Percentiles rank a stretch among this genome's conserved stretches.
Conservation (phyloP, 2,113 vertebrate species). For the Phyllostomus hastatus region DNA sequence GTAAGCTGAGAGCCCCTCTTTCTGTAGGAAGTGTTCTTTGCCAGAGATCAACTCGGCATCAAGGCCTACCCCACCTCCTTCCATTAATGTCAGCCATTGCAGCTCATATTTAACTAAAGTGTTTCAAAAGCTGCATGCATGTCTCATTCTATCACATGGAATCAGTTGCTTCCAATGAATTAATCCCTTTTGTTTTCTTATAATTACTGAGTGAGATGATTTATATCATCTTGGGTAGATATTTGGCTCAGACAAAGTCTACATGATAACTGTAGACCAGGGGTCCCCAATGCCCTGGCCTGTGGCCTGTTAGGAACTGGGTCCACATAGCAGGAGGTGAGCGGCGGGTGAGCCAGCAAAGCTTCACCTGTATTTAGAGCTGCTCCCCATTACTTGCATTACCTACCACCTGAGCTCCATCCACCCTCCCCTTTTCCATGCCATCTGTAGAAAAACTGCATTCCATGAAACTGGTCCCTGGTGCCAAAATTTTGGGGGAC, state of each 20-base stretch:
- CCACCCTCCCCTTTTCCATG: too few species aligned
- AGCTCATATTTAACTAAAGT: neutral
- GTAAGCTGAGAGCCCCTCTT: neutral
- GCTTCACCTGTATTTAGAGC: too few species aligned
- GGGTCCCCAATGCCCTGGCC: too few species aligned
- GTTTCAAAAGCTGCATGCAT: neutral
- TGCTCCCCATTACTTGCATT: too few species aligned
- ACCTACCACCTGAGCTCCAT: too few species aligned
- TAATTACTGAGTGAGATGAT: neutral
- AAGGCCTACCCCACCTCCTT: accelerated
- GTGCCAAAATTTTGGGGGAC: too few species aligned
- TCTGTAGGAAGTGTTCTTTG: neutral
- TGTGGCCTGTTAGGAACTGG: too few species aligned
- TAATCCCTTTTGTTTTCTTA: neutral
- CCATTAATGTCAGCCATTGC: neutral
- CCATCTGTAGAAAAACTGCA: too few species aligned
- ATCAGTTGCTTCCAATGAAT: neutral
- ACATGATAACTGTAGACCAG: neutral
- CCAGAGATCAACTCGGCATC: neutral
- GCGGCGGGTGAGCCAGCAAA: too few species aligned
- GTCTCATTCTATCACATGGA: neutral
- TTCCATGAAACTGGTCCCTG: too few species aligned
- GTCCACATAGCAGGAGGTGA: too few species aligned
- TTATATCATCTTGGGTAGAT: neutral
- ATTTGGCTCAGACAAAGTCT: neutral